phyloP scores from a whole-genome alignment of 2,888 invertebrate species.

The Zootermopsis nevadensis region DNA sequence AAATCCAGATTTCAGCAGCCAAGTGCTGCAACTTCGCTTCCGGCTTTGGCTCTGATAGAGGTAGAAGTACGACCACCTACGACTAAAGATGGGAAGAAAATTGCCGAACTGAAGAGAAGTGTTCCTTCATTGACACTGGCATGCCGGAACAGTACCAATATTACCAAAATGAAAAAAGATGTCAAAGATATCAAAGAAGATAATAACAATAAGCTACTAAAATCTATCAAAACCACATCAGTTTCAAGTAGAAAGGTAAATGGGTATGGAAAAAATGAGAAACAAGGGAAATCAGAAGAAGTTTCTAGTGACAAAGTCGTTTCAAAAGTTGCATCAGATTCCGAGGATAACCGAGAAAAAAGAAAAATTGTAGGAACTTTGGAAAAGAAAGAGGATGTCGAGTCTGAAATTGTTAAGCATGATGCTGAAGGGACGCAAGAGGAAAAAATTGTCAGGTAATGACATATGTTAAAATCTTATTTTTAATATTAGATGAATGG shows the following conservation, averaged over 20 bases:
- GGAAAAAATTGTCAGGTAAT: background rate
- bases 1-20: constrained; percentile 83
- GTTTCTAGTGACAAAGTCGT: background rate
- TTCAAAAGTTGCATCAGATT: background rate
- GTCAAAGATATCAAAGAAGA: constrained; percentile 40
- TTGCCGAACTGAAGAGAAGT: constrained; percentile 19
- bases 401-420: background rate
- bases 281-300: background rate
- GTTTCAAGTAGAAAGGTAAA: background rate
- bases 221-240: background rate
- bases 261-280: background rate
- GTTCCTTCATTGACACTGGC: background rate
- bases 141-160: constrained; percentile 18
- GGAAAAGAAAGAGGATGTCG: background rate
- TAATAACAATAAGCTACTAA: constrained; percentile 7
- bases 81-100: constrained; percentile 20
- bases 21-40: constrained; percentile 84
- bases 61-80: constrained; percentile 52
- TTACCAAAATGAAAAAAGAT: constrained; percentile 43
- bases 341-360: background rate
- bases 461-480: background rate
- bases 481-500: too few relatives aligned
- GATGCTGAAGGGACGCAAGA: background rate
- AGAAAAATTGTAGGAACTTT: background rate
- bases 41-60: constrained; percentile 70